phyloP scores from a whole-genome alignment of 2,888 invertebrate genomes.

The Apodemia mormo region DNA sequence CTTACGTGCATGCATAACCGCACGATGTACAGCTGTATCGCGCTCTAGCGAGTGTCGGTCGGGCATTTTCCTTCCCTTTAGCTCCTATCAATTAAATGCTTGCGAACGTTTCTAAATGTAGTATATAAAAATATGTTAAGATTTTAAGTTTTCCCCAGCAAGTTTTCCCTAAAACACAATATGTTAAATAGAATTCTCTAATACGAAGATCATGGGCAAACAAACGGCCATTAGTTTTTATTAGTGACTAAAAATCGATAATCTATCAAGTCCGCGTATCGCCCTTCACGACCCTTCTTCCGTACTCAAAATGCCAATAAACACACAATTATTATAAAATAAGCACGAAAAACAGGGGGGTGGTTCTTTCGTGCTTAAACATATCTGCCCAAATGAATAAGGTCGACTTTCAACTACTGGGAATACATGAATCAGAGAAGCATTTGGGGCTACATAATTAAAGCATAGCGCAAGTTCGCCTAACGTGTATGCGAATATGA shows the following conservation, averaged over 20 bases:
- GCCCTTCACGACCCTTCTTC: slow-evolving; percentile 39
- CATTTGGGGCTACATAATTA: slow-evolving; percentile 43
- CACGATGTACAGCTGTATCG: too few species aligned
- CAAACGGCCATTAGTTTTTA: background rate
- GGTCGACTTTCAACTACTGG: slow-evolving; percentile 50
- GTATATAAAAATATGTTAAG: too few species aligned
- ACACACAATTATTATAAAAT: slow-evolving; percentile 43
- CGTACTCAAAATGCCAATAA: slow-evolving; percentile 42
- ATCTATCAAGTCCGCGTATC: slow-evolving; percentile 35
- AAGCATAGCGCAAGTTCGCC: slow-evolving; percentile 40
- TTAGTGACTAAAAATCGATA: slow-evolving; percentile 41
- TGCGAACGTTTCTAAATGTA: too few species aligned
- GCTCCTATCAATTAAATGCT: too few species aligned
- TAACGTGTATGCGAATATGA: slow-evolving; percentile 29
- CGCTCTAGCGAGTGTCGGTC: too few species aligned
- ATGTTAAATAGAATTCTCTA: too few species aligned
- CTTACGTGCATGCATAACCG: too few species aligned
- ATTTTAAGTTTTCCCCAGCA: too few species aligned
- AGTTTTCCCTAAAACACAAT: too few species aligned
- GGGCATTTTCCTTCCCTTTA: too few species aligned
- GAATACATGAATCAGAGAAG: slow-evolving; percentile 44
- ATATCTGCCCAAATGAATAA: slow-evolving; percentile 35
- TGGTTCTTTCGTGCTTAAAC: background rate
- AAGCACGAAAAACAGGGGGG: slow-evolving; percentile 8
- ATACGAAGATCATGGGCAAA: background rate